phyloP scores from a whole-genome alignment of 2,797 vertebrate species.

The Trichosurus vulpecula region DNA sequence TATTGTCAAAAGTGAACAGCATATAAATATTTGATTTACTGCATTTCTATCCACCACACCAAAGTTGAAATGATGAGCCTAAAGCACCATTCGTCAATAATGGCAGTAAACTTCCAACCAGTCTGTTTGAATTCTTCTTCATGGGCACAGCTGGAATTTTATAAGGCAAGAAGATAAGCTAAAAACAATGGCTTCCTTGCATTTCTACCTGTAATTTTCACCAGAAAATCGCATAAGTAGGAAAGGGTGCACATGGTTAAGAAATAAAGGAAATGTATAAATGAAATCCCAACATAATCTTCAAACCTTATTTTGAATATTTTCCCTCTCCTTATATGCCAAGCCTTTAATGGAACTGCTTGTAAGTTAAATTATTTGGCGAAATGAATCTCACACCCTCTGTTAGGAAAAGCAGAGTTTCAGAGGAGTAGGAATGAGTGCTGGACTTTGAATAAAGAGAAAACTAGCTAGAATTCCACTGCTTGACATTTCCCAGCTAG shows the following conservation, averaged over 20 bases:
- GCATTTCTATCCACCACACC: slow-evolving; percentile 29
- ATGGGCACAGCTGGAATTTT: slow-evolving; percentile 19
- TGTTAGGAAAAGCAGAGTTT: background rate
- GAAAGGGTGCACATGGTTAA: background rate
- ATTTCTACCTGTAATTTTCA: background rate
- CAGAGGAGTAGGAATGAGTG: background rate
- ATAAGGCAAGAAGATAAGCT: background rate
- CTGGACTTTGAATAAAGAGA: background rate
- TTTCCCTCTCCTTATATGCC: background rate
- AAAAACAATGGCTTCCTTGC: slow-evolving; percentile 8
- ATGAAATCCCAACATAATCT: slow-evolving; percentile 16
- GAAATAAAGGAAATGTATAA: background rate
- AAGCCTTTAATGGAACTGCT: background rate
- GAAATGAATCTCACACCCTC: background rate
- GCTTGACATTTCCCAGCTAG: background rate
- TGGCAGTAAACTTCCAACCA: slow-evolving; percentile 47
- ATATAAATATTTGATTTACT: slow-evolving; percentile 79
- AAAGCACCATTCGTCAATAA: slow-evolving; percentile 65
- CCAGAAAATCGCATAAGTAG: background rate
- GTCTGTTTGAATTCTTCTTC: slow-evolving; percentile 57
- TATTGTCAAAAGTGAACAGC: slow-evolving; percentile 66
- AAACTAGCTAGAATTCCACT: background rate
- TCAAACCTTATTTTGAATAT: slow-evolving; percentile 13
- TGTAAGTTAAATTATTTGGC: background rate
- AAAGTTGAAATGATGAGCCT: slow-evolving; percentile 68